phyloP scores from a whole-genome alignment of 2,888 invertebrate genomes.

The Sclerodermus sp. region DNA sequence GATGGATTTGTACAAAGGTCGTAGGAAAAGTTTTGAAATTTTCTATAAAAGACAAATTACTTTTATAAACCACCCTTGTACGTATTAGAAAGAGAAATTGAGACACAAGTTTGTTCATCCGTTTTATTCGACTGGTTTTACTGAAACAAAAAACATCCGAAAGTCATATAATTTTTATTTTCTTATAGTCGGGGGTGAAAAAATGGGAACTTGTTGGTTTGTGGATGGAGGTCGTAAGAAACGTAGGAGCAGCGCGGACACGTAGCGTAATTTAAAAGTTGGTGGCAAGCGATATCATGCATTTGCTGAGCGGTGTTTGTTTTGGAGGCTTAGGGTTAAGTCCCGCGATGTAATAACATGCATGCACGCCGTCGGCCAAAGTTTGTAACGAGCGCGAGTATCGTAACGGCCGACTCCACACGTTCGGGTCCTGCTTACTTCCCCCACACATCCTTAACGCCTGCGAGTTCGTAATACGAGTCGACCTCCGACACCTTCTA shows the following conservation, averaged over 20 bases:
- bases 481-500: slow-evolving; percentile 14
- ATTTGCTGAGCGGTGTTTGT: slow-evolving; percentile 32
- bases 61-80: too few relatives aligned
- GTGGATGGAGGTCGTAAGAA: too few relatives aligned
- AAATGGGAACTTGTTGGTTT: too few relatives aligned
- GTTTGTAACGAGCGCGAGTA: slow-evolving; percentile 39
- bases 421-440: slow-evolving; percentile 14
- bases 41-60: too few relatives aligned
- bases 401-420: slow-evolving; percentile 19
- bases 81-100: too few relatives aligned
- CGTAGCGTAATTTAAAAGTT: slow-evolving; percentile 32
- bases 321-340: slow-evolving; percentile 37
- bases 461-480: slow-evolving; percentile 16
- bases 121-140: too few relatives aligned
- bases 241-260: not conserved
- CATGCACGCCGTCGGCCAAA: slow-evolving; percentile 37
- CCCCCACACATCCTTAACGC: slow-evolving; percentile 14
- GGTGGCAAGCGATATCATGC: slow-evolving; percentile 19
- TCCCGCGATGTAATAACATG: slow-evolving; percentile 42
- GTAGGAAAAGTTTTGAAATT: too few relatives aligned
- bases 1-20: too few relatives aligned
- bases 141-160: too few relatives aligned
- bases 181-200: too few relatives aligned
- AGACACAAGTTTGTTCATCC: too few relatives aligned
- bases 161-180: too few relatives aligned